phyloP scores from a whole-genome alignment of 2,888 invertebrate species.

The Kuschelorhynchus macadamiae region DNA sequence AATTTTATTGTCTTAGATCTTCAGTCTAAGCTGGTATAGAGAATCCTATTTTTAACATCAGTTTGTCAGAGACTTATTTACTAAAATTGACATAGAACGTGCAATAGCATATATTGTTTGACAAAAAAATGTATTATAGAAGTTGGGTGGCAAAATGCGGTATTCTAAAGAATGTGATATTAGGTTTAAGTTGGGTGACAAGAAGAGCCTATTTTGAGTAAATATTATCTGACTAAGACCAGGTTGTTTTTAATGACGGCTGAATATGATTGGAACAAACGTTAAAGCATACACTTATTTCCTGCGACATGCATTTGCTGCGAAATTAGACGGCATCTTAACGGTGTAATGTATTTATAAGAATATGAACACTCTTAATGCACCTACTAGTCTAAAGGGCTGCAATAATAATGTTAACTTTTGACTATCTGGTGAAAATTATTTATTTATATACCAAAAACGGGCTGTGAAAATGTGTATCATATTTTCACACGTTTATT shows the following conservation, averaged over 20 bases:
- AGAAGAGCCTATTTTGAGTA: slow-evolving; percentile 15
- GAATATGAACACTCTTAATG: too few species aligned
- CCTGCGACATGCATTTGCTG: too few species aligned
- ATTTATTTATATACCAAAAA: too few species aligned
- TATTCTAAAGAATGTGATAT: slow-evolving; percentile 52
- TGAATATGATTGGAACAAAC: neutral
- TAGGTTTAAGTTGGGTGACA: slow-evolving; percentile 50
- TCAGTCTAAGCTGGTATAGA: neutral
- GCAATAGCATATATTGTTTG: slow-evolving; percentile 37
- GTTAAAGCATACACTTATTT: neutral
- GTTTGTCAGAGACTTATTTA: slow-evolving; percentile 28
- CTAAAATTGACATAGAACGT: slow-evolving; percentile 32
- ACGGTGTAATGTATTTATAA: too few species aligned
- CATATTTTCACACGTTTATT: neutral
- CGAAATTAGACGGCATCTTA: too few species aligned
- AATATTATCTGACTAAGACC: slow-evolving; percentile 15
- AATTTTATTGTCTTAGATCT: neutral
- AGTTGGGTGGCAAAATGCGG: slow-evolving; percentile 43
- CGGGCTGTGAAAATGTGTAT: slow-evolving; percentile 6
- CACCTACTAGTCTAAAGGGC: too few species aligned
- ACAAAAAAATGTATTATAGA: slow-evolving; percentile 20
- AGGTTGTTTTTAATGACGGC: neutral
- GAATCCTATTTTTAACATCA: slow-evolving; percentile 8
- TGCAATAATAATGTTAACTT: too few species aligned
- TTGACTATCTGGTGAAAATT: too few species aligned